phyloP scores from a whole-genome alignment of 1,140 invertebrate species.

The Drosophila ogumai region DNA sequence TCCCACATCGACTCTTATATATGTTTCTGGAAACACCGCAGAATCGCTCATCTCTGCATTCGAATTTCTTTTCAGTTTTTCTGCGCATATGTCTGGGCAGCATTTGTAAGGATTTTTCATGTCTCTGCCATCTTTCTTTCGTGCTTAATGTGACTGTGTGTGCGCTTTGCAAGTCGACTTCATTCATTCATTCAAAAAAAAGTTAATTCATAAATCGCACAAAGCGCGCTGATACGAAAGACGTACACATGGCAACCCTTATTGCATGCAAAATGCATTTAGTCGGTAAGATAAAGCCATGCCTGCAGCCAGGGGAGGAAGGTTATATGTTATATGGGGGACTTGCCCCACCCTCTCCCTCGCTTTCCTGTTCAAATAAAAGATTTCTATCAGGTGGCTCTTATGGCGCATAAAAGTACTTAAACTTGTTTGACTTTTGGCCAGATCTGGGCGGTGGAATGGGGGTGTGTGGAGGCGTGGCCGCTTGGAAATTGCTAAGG shows the following conservation, averaged over 20 bases:
- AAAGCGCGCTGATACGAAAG: slow-evolving; percentile 78
- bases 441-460: slow-evolving; percentile 30
- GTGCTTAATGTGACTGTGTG: slow-evolving; percentile 18
- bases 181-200: slow-evolving; percentile 70
- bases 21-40: slow-evolving; percentile 53
- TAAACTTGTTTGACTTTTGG: slow-evolving; percentile 82
- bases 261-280: slow-evolving; percentile 73
- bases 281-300: slow-evolving; percentile 66
- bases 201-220: slow-evolving; percentile 83
- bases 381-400: slow-evolving; percentile 82
- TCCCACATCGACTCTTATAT: slow-evolving; percentile 9
- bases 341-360: background rate
- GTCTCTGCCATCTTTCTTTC: slow-evolving; percentile 32
- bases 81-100: slow-evolving; percentile 67
- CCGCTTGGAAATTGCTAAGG: slow-evolving; percentile 35
- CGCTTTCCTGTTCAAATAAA: slow-evolving; percentile 63
- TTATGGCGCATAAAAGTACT: slow-evolving; percentile 81
- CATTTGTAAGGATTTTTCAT: slow-evolving; percentile 78
- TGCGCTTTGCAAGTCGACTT: slow-evolving; percentile 70
- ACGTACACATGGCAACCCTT: slow-evolving; percentile 50
- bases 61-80: slow-evolving; percentile 43
- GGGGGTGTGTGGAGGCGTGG: background rate
- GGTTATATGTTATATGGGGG: slow-evolving; percentile 12
- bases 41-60: slow-evolving; percentile 36
- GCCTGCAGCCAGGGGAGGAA: slow-evolving; percentile 44